Percentiles rank a stretch among this genome's conserved stretches.
These are phyloP conservation scores for Psilopsiagon aurifrons DNA, from an alignment of 2,113 vertebrate genomes.

Conservation along the genomic window DNA sequence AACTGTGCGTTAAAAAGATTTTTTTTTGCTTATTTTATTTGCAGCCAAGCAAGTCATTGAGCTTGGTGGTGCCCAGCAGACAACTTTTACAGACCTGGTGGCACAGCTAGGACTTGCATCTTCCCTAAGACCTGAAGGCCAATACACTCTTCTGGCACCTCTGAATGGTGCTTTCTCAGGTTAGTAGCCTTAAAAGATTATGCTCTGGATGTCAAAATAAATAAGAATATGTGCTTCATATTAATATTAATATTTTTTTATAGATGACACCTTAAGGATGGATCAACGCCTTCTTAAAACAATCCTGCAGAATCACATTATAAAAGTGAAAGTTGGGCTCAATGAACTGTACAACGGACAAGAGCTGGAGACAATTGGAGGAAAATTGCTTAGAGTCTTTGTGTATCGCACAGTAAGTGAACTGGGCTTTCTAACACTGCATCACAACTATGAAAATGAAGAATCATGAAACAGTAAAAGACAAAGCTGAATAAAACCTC, in stretches of 20 bases:
- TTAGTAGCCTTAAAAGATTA: constrained; percentile 64
- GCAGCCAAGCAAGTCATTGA: constrained; percentile 95
- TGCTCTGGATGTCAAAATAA: neutral
- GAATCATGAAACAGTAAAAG: neutral
- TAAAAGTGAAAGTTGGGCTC: constrained; percentile 89
- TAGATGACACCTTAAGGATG: constrained; percentile 90
- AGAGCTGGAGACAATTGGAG: constrained; percentile 88
- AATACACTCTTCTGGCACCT: constrained; percentile 92
- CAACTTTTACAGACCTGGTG: constrained; percentile 88
- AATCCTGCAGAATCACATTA: constrained; percentile 91
- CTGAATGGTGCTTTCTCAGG: constrained; percentile 88
- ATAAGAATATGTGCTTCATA: neutral
- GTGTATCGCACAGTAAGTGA: constrained; percentile 93
- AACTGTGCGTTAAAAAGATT: neutral
- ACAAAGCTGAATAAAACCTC: neutral
- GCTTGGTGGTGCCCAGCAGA: constrained; percentile 84
- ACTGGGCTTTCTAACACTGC: neutral
- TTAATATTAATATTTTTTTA: constrained; percentile 17
- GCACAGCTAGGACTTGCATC: constrained; percentile 85
- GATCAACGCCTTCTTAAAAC: constrained; percentile 86
- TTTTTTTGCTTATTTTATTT: constrained; percentile 9
- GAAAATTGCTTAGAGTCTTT: constrained; percentile 90
- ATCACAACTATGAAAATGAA: neutral
- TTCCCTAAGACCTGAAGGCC: constrained; percentile 78
- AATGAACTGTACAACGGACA: constrained; percentile 93